phyloP scores from a whole-genome alignment of 2,888 invertebrate genomes.

The Diarsia brunnea region DNA sequence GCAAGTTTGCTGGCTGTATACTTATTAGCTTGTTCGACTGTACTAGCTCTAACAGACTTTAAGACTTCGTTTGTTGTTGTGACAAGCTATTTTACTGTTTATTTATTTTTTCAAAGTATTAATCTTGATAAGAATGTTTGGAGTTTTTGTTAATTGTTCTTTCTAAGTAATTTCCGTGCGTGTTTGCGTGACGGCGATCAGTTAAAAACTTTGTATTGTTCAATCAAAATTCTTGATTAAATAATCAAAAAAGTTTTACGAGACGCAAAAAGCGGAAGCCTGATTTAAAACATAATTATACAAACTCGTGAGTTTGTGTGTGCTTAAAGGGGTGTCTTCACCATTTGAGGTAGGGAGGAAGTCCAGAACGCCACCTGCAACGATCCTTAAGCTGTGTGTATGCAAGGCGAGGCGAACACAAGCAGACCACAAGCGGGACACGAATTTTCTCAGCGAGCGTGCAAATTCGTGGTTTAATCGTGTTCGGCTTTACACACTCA shows the following conservation, averaged over 20 bases:
- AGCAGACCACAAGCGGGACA: not conserved
- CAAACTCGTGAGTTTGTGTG: not conserved
- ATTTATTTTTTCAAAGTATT: not conserved
- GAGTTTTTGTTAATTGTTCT: not conserved
- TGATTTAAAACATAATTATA: not conserved
- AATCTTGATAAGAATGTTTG: not conserved
- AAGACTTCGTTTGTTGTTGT: too few species aligned
- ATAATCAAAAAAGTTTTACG: not conserved
- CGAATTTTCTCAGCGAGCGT: not conserved
- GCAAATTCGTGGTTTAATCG: not conserved
- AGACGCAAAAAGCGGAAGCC: not conserved
- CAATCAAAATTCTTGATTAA: slow-evolving; percentile 10
- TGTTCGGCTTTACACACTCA: not conserved
- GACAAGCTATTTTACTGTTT: not conserved
- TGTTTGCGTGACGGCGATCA: slow-evolving; percentile 12
- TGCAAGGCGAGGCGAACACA: not conserved
- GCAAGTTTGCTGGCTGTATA: too few species aligned
- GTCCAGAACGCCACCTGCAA: not conserved
- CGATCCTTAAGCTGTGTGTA: not conserved
- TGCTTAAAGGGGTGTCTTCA: not conserved
- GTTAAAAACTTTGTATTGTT: slow-evolving; percentile 5
- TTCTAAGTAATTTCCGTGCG: not conserved
- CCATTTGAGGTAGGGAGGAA: not conserved
- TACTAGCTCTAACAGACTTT: too few species aligned
- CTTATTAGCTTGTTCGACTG: too few species aligned